Base-by-base conservation (phyloP, 2,888 invertebrate genomes). In the Acanthosepion pharaonis region DNA sequence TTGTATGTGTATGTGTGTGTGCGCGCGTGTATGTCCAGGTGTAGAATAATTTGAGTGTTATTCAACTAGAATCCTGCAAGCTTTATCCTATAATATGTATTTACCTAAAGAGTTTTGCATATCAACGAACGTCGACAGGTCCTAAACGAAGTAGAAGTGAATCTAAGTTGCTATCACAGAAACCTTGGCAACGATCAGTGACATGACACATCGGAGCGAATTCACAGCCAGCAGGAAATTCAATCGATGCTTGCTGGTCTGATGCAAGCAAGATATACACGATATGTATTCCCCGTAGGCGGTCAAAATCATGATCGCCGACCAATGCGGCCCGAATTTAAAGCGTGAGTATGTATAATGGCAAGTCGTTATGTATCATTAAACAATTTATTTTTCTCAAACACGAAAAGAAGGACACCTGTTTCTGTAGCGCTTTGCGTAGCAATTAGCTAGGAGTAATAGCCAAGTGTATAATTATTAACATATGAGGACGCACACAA, bases 151-250 rank as follows among this genome's bases (percentile, higher is more conserved):
- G 2, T n/a, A 78, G n/a, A n/a, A n/a, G 33, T 78, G 33, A 3
- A 78, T 78, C n/a, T 78, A 4, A n/a, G 15, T 15, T n/a, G 11
- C n/a, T n/a, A 78, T 4, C 78, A 15, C n/a, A n/a, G 33, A 78
- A 33, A 78, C 78, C 78, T n/a, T 78, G n/a, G 78, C 78, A 78
- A 78, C 78, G 78, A 78, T 78, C n/a, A 33, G n/a, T 78, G 78
- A 33, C 33, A n/a, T 78, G 78, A n/a, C 15, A n/a, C 0, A n/a
- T n/a, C n/a, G n/a, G 18, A n/a, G n/a, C 78, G 33, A 33, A n/a
- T 78, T 78, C 6, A n/a, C n/a, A n/a, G 23, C 23, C 23, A 20
- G 25, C 23, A 23, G 78, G 78, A n/a, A n/a, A 78, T n/a, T 11
- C 78, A n/a, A 78, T 78, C 78, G n/a, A 78, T 78, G 78, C 78